Percentiles rank a stretch among this genome's conserved stretches.
phyloP scores from a whole-genome alignment of 2,113 vertebrate species.

The Rhabdornis inornatus region DNA sequence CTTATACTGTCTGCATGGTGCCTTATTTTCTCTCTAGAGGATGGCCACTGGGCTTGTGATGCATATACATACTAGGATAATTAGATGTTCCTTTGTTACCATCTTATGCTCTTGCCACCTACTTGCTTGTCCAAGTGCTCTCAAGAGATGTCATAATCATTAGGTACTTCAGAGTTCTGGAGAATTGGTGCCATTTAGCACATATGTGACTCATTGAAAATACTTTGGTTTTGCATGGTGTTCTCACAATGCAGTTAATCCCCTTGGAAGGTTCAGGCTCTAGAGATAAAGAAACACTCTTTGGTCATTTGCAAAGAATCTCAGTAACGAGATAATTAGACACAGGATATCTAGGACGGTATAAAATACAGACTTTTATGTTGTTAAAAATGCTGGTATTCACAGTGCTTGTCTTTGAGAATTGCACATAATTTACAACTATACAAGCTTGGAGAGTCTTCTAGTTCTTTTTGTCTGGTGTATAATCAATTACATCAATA shows the following conservation, averaged over 20 bases:
- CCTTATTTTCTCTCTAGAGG: background rate
- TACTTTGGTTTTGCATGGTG: background rate
- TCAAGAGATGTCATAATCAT: background rate
- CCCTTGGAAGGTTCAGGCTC: background rate
- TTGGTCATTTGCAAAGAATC: background rate
- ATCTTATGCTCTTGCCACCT: background rate
- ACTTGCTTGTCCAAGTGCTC: conserved; percentile 2
- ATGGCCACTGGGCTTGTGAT: background rate
- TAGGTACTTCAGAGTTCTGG: background rate
- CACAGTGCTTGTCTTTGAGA: background rate
- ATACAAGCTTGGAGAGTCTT: background rate
- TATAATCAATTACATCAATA: background rate
- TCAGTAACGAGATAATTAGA: background rate
- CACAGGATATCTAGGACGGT: background rate
- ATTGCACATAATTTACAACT: background rate
- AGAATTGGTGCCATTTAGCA: background rate
- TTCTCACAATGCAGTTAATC: background rate
- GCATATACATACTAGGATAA: background rate
- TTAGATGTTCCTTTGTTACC: conserved; percentile 1
- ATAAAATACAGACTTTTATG: background rate
- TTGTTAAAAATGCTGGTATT: background rate
- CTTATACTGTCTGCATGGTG: background rate
- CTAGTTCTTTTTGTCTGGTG: background rate
- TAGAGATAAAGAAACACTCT: background rate
- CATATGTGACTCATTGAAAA: background rate